Base-by-base conservation (phyloP, 2,888 invertebrate genomes). In the Hirtodrosophila trivittata region DNA sequence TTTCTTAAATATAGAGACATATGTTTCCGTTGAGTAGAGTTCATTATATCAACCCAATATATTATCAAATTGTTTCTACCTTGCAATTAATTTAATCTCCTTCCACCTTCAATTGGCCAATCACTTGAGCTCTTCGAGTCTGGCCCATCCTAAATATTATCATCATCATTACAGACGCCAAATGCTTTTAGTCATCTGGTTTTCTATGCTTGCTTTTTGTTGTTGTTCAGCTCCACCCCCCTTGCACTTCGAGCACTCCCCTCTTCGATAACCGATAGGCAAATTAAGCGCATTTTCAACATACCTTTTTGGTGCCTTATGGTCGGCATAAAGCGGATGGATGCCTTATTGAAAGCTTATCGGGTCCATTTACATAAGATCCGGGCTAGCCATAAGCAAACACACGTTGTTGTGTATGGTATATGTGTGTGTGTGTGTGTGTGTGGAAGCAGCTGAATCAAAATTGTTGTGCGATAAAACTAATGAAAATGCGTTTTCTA, bases 401-500 rank as follows among this genome's bases (percentile, higher is more conserved):
- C 16, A 51, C 66, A 63, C 66, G 75, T 71, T 56, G 16, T 42
- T 33, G 33, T 35, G 38, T 56, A n/a, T 42, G 26, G 18, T 16
- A 38, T 25, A 5, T 13, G 18, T 32, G 6, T 16, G 7, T 18
- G 4, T 18, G 3, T 18, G n/a, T 33, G 10, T 32, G 12, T 26
- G n/a, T 38, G 10, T 38, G 49, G 52, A 39, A 54, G 30, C 70
- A 64, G 81, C 64, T 69, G 83, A 70, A 80, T 2, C 68, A 52
- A 70, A 86, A 86, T 75, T 65, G 65, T 73, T 56, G 16, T 42
- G 71, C 81, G 89, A 88, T 88, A 89, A 87, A 81, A 77, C 78
- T 86, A 88, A 88, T 88, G 85, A 87, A 88, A 87, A 88, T 87
- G 78, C 72, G 73, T 83, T 81, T 77, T 81, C 73, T 87, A 86